Conservation (phyloP, 2,888 invertebrate genomes). For the Idaea aversata region DNA sequence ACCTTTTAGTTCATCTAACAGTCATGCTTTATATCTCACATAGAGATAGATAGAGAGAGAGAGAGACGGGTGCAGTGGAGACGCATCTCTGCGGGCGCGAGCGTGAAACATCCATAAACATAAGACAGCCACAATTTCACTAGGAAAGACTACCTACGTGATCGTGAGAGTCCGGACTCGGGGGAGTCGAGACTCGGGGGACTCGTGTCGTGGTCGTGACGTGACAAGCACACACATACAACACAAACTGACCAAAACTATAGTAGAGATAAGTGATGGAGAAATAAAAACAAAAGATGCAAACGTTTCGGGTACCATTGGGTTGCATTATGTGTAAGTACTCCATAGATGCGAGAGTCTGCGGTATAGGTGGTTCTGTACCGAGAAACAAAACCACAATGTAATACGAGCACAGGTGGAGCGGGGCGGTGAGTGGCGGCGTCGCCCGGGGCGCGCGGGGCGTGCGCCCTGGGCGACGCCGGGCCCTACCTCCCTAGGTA, state of each 20-base stretch:
- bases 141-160: slow-evolving; percentile 44
- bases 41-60: slow-evolving; percentile 17
- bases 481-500: slow-evolving; percentile 11
- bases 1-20: slow-evolving; percentile 74
- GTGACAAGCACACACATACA: background rate
- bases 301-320: slow-evolving; percentile 74
- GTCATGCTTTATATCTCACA: slow-evolving; percentile 50
- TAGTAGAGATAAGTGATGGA: slow-evolving; percentile 31
- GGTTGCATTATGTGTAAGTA: slow-evolving; percentile 78
- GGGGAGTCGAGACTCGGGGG: background rate
- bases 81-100: slow-evolving; percentile 13
- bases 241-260: slow-evolving; percentile 26
- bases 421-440: slow-evolving; percentile 22
- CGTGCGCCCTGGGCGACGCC: slow-evolving; percentile 20
- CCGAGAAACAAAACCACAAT: slow-evolving; percentile 75
- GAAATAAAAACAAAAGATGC: slow-evolving; percentile 51
- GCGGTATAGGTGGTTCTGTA: slow-evolving; percentile 78
- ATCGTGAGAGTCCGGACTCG: background rate
- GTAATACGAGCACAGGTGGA: slow-evolving; percentile 60
- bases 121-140: slow-evolving; percentile 76
- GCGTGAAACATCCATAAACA: slow-evolving; percentile 51
- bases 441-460: slow-evolving; percentile 21
- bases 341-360: slow-evolving; percentile 77
- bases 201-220: background rate
- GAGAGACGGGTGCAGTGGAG: slow-evolving; percentile 10